These are phyloP conservation scores for Phytoseiulus persimilis DNA, from an alignment of 2,888 invertebrate genomes.

Conservation along the genomic window DNA sequence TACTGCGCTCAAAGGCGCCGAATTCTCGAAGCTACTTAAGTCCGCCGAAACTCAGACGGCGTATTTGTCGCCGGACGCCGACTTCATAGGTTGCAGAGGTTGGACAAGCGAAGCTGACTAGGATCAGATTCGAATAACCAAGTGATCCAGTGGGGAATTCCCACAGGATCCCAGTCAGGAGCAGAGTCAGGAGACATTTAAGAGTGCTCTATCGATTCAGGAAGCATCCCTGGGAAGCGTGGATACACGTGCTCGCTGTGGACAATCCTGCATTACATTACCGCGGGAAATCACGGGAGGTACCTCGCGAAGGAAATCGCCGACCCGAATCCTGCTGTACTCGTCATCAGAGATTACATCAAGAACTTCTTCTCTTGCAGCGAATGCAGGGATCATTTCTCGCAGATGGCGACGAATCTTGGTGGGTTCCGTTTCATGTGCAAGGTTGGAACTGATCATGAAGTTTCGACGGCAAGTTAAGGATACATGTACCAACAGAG, in stretches of 20 bases:
- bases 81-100: conserved; percentile 18
- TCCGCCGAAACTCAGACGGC: neutral
- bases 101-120: no score
- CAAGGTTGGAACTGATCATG: no score
- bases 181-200: neutral
- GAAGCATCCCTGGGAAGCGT: neutral
- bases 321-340: neutral
- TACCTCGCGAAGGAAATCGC: neutral
- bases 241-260: conserved; percentile 20
- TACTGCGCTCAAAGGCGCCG: neutral
- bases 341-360: conserved; percentile 6
- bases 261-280: conserved; percentile 6
- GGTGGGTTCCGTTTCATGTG: neutral
- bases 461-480: neutral
- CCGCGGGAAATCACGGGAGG: neutral
- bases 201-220: neutral
- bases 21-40: neutral
- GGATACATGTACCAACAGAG: neutral
- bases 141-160: no score
- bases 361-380: conserved; percentile 20
- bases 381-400: neutral
- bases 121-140: no score
- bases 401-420: neutral
- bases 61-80: neutral
- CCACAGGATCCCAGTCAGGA: no score